phyloP scores from a whole-genome alignment of 2,888 invertebrate species.

The Heteropelma amictum region DNA sequence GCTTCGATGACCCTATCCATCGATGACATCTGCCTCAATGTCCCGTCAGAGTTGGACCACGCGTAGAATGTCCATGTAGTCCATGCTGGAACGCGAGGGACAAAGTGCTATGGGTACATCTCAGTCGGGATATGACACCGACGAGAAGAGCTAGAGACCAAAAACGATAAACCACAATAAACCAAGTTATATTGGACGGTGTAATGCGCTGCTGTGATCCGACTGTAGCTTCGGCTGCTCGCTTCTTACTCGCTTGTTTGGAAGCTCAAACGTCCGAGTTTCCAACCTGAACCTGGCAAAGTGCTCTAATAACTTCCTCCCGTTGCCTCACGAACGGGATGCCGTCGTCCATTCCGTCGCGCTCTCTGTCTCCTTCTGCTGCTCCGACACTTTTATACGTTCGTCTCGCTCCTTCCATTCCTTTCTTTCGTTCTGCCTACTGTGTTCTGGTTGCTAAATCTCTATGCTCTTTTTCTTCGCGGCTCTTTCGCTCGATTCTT shows the following conservation, averaged over 20 bases:
- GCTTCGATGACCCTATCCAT: too few relatives aligned
- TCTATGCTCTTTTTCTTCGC: conserved; percentile 35
- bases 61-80: conserved; percentile 22
- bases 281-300: conserved; percentile 68
- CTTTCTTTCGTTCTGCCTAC: conserved; percentile 14
- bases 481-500: conserved; percentile 37
- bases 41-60: conserved; percentile 30
- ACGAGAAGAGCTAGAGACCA: conserved; percentile 62
- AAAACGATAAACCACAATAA: conserved; percentile 71
- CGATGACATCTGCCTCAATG: too few relatives aligned
- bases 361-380: conserved; percentile 8
- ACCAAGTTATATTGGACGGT: conserved; percentile 71
- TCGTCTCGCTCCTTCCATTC: conserved; percentile 21
- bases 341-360: conserved; percentile 43
- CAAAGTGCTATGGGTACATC: conserved; percentile 1
- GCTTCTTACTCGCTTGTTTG: conserved; percentile 39
- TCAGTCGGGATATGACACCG: conserved; percentile 29
- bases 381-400: conserved; percentile 24
- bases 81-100: conserved; percentile 6
- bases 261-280: conserved; percentile 46
- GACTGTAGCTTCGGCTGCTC: conserved; percentile 55
- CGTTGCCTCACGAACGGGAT: conserved; percentile 59
- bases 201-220: conserved; percentile 67
- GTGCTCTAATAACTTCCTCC: conserved; percentile 72
- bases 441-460: conserved; percentile 1